Base-by-base conservation (phyloP, 2,797 vertebrate species). In the Glyptemys insculpta region DNA sequence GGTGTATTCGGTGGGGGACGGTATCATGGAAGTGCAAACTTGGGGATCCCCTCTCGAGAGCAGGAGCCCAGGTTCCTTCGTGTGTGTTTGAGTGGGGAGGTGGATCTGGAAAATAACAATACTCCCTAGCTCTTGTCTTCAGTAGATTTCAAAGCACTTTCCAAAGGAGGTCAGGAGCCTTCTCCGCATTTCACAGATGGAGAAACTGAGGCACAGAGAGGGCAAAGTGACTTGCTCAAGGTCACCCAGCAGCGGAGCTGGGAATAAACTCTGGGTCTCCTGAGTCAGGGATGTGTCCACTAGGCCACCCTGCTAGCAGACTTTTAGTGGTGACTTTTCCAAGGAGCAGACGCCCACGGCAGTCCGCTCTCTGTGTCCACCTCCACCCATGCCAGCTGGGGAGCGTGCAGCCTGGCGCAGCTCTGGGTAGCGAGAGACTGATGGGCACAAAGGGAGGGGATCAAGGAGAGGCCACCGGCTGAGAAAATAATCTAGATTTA, bases 381-480 rank as follows among this genome's bases (percentile, higher is more conserved):
- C 9, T 68, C 19, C 65, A 41, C 65, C 10, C 19, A 5, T 41
- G 18, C 78, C 49, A 52, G 31, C 19, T 8, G 31, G 78, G 78
- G 5, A 50, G 10, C 0, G 15, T 18, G 44, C 49, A 37, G 10
- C 65, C n/a, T 21, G 18, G n/a, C 9, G 3, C 65, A 41, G n/a
- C 65, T 72, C n/a, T 68, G n/a, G 9, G 31, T 0, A 14, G 49
- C 0, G 1, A 79, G 76, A 47, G 27, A 19, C 76, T 1, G 31
- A 3, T 1, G 37, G 49, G 2, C 3, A 76, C 44, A 37, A n/a
- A 34, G 34, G 23, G 2, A n/a, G 23, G 27, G 3, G 18, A 78
- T 37, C 59, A 31, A 6, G 47, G 4, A 7, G 18, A 1, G 12
- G 27, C 5, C 44, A 14, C 65, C 2, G 5, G 29, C 50, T 47